Conservation (phyloP, 2,113 vertebrate species). For the Calcarius ornatus region DNA sequence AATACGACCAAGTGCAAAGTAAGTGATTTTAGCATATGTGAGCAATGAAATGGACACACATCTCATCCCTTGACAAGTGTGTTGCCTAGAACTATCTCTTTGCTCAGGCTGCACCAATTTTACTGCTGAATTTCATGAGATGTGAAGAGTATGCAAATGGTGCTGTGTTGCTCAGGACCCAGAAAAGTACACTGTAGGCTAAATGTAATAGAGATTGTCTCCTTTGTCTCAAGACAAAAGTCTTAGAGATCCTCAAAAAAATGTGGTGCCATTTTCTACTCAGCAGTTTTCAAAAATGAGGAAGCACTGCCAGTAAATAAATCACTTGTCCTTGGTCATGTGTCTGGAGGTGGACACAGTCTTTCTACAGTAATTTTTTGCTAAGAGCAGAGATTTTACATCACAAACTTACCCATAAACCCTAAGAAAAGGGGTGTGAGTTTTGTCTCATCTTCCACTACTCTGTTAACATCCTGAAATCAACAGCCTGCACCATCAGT, state of each 20-base stretch:
- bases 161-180: not conserved
- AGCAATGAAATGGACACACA: not conserved
- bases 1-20: conserved; percentile 94
- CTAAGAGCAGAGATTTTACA: not conserved
- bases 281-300: not conserved
- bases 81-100: not conserved
- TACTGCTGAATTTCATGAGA: not conserved
- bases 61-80: not conserved
- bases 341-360: not conserved
- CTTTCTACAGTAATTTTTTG: not conserved
- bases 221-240: not conserved
- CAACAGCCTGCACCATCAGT: not conserved
- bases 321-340: not conserved
- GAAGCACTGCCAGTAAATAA: not conserved
- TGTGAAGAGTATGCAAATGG: not conserved
- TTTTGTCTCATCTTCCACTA: not conserved
- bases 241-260: not conserved
- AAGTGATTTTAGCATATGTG: conserved; percentile 59
- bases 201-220: not conserved
- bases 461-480: not conserved
- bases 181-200: not conserved
- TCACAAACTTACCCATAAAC: not conserved
- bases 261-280: not conserved
- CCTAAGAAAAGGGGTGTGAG: not conserved
- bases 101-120: not conserved